Conservation (phyloP, 2,888 invertebrate species). For the Drosophila merina region DNA sequence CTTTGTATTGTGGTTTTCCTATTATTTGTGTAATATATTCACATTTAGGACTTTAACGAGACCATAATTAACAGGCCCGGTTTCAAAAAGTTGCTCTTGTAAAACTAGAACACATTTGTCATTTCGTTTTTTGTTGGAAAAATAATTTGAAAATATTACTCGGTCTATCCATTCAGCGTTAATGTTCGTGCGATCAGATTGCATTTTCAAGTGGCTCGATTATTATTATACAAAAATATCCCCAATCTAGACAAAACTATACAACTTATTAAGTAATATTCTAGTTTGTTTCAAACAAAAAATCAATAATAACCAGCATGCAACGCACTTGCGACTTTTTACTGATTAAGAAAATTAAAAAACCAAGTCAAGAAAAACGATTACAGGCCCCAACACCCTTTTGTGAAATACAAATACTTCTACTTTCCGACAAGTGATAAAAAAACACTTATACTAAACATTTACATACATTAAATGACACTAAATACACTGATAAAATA, state of each 20-base stretch:
- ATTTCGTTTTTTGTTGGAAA: background rate
- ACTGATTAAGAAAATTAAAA: constrained; percentile 53
- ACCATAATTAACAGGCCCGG: constrained; percentile 31
- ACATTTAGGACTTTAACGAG: constrained; percentile 34
- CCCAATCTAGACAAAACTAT: background rate
- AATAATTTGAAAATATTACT: constrained; percentile 4
- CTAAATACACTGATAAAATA: no score
- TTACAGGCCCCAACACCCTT: constrained; percentile 7
- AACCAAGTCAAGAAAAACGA: constrained; percentile 23
- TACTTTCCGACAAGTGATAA: constrained; percentile 3
- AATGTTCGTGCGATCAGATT: background rate
- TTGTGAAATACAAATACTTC: constrained; percentile 3
- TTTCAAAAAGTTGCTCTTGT: constrained; percentile 8
- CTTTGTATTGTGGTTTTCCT: constrained; percentile 1
- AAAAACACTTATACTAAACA: constrained; percentile 6
- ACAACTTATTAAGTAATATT: no score
- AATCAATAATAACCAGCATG: background rate
- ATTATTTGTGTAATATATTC: constrained; percentile 24
- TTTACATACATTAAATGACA: constrained; percentile 16
- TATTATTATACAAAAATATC: background rate
- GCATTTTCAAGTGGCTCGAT: background rate
- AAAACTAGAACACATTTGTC: constrained; percentile 28
- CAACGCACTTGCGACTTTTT: constrained; percentile 38
- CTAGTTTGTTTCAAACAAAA: background rate
- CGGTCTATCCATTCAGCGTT: background rate